Percentiles rank a stretch among this genome's conserved stretches.
phyloP scores from a whole-genome alignment of 1,140 invertebrate species.

The Euborellia annulipes region DNA sequence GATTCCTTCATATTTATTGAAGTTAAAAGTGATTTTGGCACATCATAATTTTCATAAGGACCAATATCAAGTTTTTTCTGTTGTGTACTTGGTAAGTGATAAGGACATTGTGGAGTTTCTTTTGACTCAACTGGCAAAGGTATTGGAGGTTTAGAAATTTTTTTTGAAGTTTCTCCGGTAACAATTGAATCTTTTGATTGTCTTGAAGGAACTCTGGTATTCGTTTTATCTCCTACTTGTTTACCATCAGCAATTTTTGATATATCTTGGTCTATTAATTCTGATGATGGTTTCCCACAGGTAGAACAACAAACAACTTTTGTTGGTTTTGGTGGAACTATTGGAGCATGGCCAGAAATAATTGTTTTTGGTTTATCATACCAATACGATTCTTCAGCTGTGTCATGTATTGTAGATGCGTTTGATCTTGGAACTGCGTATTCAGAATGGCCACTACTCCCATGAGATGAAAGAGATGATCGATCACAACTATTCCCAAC shows the following conservation, averaged over 20 bases:
- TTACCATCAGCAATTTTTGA: too few relatives aligned
- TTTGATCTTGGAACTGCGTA: constrained; percentile 34
- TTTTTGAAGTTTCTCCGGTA: constrained; percentile 16
- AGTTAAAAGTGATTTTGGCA: constrained; percentile 34
- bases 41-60: constrained; percentile 62
- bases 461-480: constrained; percentile 32
- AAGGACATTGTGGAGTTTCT: too few relatives aligned
- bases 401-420: not conserved
- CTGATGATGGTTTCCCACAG: too few relatives aligned
- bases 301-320: too few relatives aligned
- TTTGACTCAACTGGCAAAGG: constrained; percentile 29
- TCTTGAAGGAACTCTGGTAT: constrained; percentile 14
- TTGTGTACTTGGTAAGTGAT: too few relatives aligned
- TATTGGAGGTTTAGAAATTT: constrained; percentile 39
- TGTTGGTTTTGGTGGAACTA: constrained; percentile 10
- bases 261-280: too few relatives aligned
- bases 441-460: constrained; percentile 33
- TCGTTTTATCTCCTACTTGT: too few relatives aligned
- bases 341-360: constrained; percentile 17
- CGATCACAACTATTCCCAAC: constrained; percentile 30
- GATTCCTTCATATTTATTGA: constrained; percentile 26
- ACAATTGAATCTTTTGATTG: constrained; percentile 17
- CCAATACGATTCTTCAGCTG: constrained; percentile 8
- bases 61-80: constrained; percentile 22
- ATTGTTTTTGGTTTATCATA: constrained; percentile 18